phyloP scores from a whole-genome alignment of 2,113 vertebrate genomes.

The Naja naja region DNA sequence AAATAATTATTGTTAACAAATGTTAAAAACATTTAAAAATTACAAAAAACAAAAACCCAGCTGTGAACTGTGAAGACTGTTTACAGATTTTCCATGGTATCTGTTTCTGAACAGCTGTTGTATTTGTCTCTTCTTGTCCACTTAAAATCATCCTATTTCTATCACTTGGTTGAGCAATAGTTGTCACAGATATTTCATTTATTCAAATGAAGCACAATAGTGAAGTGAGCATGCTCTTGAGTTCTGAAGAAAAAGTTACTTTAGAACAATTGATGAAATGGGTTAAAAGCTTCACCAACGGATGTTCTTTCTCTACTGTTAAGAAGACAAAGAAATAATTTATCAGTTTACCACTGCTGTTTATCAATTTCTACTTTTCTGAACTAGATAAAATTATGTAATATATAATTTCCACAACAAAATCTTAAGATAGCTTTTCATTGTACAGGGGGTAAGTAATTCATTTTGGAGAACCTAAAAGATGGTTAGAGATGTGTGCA shows the following conservation, averaged over 20 bases:
- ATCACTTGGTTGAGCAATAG: too few relatives aligned
- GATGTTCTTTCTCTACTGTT: not conserved
- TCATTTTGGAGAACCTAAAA: not conserved
- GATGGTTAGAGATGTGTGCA: not conserved
- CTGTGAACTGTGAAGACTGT: not conserved
- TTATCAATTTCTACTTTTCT: not conserved
- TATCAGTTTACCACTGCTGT: not conserved
- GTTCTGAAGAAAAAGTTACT: not conserved
- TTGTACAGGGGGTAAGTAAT: not conserved
- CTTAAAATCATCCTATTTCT: not conserved
- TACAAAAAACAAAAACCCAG: not conserved
- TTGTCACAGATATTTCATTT: not conserved
- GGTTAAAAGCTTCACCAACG: not conserved
- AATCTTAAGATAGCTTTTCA: not conserved
- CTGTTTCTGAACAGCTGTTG: not conserved
- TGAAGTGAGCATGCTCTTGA: not conserved
- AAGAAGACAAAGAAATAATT: too few relatives aligned
- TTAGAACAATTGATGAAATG: not conserved
- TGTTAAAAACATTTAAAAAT: not conserved
- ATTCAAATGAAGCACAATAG: not conserved
- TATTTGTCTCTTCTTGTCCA: not conserved
- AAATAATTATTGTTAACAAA: not conserved
- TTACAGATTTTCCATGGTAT: not conserved
- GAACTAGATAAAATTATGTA: not conserved
- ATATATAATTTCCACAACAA: not conserved